Percentiles rank a stretch among this genome's conserved stretches.
These are phyloP conservation scores for Corythucha ciliata DNA, from an alignment of 2,888 invertebrate species.

Conservation along the genomic window DNA sequence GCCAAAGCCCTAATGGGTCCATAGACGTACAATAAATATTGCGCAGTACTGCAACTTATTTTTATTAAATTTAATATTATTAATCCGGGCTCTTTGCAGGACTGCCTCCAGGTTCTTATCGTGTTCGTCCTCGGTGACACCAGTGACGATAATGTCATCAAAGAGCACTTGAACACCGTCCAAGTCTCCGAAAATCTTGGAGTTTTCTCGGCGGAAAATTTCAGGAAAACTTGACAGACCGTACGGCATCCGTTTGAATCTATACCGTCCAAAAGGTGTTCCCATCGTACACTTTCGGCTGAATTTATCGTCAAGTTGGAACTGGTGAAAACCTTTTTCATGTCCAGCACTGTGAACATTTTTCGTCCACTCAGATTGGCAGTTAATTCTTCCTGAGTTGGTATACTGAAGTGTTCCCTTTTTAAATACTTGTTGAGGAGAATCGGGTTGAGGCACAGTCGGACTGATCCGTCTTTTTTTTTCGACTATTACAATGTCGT, in stretches of 20 bases:
- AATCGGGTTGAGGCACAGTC: conserved; percentile 14
- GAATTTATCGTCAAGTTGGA: conserved; percentile 18
- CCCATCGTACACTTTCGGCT: conserved; percentile 18
- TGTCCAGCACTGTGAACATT: conserved; percentile 17
- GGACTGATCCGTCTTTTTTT: conserved; percentile 16
- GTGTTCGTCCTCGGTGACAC: conserved; percentile 22
- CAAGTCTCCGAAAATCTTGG: conserved; percentile 23
- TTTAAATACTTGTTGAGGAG: conserved; percentile 13
- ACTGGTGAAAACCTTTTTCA: too few relatives aligned
- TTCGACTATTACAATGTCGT: conserved; percentile 20
- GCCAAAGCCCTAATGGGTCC: too few relatives aligned
- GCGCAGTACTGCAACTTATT: neutral
- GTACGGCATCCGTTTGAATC: conserved; percentile 21
- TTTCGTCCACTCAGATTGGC: conserved; percentile 2
- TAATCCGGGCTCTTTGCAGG: neutral
- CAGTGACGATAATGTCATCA: conserved; percentile 25
- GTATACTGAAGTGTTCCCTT: conserved; percentile 15
- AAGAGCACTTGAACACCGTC: conserved; percentile 20
- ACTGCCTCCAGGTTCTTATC: conserved; percentile 9
- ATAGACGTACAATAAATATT: too few relatives aligned
- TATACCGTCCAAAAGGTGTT: conserved; percentile 24
- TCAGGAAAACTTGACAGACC: conserved; percentile 22
- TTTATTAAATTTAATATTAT: conserved; percentile 5
- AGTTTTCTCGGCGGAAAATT: conserved; percentile 18
- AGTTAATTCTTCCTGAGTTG: conserved; percentile 12